phyloP scores from a whole-genome alignment of 2,888 invertebrate genomes.

The Petrolisthes cinctipes region DNA sequence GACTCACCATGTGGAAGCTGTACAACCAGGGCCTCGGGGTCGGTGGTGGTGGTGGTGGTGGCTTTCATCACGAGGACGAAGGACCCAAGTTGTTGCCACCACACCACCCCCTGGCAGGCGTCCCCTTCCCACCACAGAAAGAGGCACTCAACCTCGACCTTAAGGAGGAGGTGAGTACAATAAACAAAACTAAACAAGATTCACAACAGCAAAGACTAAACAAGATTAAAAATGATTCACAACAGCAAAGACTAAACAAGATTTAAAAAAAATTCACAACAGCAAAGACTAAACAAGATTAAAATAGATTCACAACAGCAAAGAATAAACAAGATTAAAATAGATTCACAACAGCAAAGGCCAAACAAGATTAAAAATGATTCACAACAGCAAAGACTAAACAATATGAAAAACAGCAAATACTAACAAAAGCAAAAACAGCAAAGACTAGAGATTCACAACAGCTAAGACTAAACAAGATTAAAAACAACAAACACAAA shows the following conservation, averaged over 20 bases:
- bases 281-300: background rate
- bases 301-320: background rate
- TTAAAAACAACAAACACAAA: background rate
- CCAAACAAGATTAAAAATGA: background rate
- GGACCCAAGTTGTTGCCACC: slow-evolving; percentile 60
- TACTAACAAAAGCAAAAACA: background rate
- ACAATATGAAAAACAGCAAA: background rate
- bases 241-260: background rate
- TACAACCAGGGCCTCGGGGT: slow-evolving; percentile 75
- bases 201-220: no score
- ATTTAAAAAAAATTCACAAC: background rate
- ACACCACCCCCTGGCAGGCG: slow-evolving; percentile 53
- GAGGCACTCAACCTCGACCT: slow-evolving; percentile 85
- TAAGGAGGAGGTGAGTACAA: slow-evolving; percentile 65
- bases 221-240: background rate
- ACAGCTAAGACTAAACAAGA: background rate
- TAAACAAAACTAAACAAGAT: no score
- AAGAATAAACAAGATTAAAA: background rate
- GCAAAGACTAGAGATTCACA: background rate
- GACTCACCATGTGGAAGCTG: slow-evolving; percentile 85
- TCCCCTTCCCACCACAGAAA: slow-evolving; percentile 74
- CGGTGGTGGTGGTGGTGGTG: slow-evolving; percentile 25
- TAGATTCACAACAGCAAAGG: background rate
- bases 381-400: background rate
- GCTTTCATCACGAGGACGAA: slow-evolving; percentile 54